Base-by-base conservation (phyloP, 2,113 vertebrate genomes). In the Chionodraco myersi region DNA sequence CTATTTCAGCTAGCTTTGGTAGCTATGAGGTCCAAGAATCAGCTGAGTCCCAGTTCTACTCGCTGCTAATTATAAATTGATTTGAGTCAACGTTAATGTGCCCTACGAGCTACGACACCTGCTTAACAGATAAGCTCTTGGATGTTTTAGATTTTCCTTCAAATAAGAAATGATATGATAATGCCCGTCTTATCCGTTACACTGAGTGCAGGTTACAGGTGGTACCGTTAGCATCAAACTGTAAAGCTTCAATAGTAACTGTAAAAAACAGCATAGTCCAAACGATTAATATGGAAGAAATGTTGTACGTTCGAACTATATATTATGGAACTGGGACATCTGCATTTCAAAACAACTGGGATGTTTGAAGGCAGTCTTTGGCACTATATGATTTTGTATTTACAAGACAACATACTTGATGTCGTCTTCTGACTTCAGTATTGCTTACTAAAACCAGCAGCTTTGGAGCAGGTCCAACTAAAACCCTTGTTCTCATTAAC, bases 341-440 rank as follows among this genome's bases (percentile, higher is more conserved):
- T 18, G 57, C 21, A 16, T 26, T 58, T 52, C 6, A 45, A 48
- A 79, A 30, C 6, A 18, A 5, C 6, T 67, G 54, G 3, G 48
- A 10, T 13, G 26, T 65, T 13, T 41, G 36, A 64, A 56, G 34
- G 41, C n/a, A 14, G 10, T 10, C 10, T 79, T 69, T 74, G 70
- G 75, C 75, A 78, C 75, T 4, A 30, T 12, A 44, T 34, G 26
- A 66, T 71, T 62, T 41, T 4, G n/a, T 8, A 41, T 10, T 14
- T 63, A 23, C 13, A 16, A 16, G 21, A 54, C 21, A 62, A 16
- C 41, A 6, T 16, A 4, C 15, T 44, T 21, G 16, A 26, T 54
- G 16, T 65, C 52, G 21, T 66, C 11, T 16, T 12, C 53, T 52
- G 53, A 51, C 49, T 30, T 59, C 14, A 16, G 41, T 15, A 5